phyloP scores from a whole-genome alignment of 2,113 vertebrate species.

The Spea multiplicata region DNA sequence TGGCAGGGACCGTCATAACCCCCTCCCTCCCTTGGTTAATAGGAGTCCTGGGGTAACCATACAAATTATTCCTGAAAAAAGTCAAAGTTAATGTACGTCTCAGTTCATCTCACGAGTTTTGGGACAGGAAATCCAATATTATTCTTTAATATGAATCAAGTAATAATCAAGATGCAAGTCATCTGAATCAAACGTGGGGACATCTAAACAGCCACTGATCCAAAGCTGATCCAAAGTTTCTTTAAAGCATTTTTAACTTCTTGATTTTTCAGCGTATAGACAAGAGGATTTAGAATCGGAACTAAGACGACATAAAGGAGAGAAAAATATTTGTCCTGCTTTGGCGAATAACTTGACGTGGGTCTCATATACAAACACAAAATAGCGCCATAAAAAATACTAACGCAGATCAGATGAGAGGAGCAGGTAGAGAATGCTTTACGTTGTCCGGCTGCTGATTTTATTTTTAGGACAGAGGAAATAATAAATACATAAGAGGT shows the following conservation, averaged over 20 bases:
- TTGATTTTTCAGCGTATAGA: conserved; percentile 53
- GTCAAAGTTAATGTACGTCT: no score
- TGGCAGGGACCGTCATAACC: no score
- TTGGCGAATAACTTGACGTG: conserved; percentile 41
- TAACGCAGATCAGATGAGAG: conserved; percentile 49
- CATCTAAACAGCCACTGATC: no score
- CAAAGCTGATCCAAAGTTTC: no score
- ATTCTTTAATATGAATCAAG: no score
- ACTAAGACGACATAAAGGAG: conserved; percentile 51
- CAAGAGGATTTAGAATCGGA: conserved; percentile 53
- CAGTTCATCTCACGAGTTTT: no score
- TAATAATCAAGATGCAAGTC: no score
- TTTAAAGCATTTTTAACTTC: conserved; percentile 40
- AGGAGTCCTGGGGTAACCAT: no score
- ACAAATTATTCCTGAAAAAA: no score
- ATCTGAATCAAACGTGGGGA: no score
- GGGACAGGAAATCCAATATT: no score
- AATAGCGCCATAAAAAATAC: conserved; percentile 53
- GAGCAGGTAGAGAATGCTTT: conserved; percentile 58
- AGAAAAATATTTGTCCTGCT: conserved; percentile 52
- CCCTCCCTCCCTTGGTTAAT: no score
- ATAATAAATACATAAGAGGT: conserved; percentile 53
- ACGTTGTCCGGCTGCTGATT: conserved; percentile 20
- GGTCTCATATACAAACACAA: conserved; percentile 55
- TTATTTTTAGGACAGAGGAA: conserved; percentile 37